Percentiles rank a stretch among this genome's conserved stretches.
Conservation (phyloP, 1,140 invertebrate genomes). For the Ectropis grisescens region DNA sequence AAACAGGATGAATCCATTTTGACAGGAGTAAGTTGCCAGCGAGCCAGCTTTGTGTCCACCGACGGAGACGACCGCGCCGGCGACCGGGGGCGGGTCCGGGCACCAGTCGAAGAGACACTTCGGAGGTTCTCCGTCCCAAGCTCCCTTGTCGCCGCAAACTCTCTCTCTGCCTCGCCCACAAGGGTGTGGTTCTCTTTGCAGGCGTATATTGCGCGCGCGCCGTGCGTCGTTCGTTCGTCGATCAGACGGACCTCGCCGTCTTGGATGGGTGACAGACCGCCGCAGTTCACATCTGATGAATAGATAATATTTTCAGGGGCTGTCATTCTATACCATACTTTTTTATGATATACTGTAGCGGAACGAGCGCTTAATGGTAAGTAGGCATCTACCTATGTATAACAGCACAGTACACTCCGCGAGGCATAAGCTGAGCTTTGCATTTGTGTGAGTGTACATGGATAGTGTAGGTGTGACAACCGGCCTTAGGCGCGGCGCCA, state of each 20-base stretch:
- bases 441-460: too few species aligned
- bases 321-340: too few species aligned
- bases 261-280: constrained; percentile 75
- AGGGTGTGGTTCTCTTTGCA: constrained; percentile 90
- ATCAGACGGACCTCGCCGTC: constrained; percentile 80
- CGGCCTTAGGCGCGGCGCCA: too few species aligned
- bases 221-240: constrained; percentile 81
- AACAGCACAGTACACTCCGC: too few species aligned
- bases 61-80: constrained; percentile 78
- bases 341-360: too few species aligned
- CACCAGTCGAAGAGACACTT: constrained; percentile 90
- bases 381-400: too few species aligned
- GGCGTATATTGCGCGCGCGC: constrained; percentile 80
- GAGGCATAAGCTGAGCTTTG: too few species aligned
- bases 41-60: constrained; percentile 82
- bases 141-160: constrained; percentile 82
- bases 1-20: constrained; percentile 87
- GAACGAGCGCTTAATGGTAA: too few species aligned
- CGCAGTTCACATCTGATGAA: constrained; percentile 85
- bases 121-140: constrained; percentile 85
- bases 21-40: constrained; percentile 83
- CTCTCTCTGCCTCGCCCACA: constrained; percentile 79
- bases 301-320: too few species aligned
- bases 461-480: too few species aligned
- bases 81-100: constrained; percentile 80